phyloP scores from a whole-genome alignment of 23 tunicate species.

The Styela plicata region DNA sequence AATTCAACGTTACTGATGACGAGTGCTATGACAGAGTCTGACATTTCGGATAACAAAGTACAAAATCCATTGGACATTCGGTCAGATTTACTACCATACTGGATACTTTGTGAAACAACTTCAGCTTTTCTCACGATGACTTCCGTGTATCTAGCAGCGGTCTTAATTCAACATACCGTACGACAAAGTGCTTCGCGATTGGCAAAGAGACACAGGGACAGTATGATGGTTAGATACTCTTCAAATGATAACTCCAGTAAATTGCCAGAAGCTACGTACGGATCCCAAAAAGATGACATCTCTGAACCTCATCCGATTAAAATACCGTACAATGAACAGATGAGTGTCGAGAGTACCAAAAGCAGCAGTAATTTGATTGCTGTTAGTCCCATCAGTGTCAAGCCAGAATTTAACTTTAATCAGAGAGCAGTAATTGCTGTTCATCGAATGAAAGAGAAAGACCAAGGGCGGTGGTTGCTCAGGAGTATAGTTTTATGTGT shows the following conservation, averaged over 20 bases:
- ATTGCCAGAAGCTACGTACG: background rate
- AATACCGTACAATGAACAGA: conserved; percentile 10
- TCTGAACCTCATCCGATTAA: background rate
- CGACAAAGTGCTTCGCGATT: background rate
- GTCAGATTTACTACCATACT: background rate
- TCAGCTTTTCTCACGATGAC: conserved; percentile 2
- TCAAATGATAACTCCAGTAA: background rate
- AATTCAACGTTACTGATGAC: no score
- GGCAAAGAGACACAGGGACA: conserved; percentile 2
- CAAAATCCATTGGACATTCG: background rate
- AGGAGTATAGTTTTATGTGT: conserved; percentile 22
- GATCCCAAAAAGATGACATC: background rate
- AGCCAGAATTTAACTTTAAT: background rate
- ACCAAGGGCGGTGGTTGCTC: conserved; percentile 39
- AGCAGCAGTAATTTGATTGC: conserved; percentile 8
- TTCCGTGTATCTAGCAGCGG: conserved; percentile 5
- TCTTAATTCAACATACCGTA: conserved; percentile 2
- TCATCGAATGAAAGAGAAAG: conserved; percentile 11
- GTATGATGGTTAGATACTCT: background rate
- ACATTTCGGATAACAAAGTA: background rate
- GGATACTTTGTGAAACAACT: conserved; percentile 26
- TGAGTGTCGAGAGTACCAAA: conserved; percentile 24
- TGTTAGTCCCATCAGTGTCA: background rate
- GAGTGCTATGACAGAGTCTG: no score
- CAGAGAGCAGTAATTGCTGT: background rate